Evolutionary conservation across 37 sponge, comb jelly and placozoan species (phyloP).

Genomic region (Corticium candelabrum): DNA sequence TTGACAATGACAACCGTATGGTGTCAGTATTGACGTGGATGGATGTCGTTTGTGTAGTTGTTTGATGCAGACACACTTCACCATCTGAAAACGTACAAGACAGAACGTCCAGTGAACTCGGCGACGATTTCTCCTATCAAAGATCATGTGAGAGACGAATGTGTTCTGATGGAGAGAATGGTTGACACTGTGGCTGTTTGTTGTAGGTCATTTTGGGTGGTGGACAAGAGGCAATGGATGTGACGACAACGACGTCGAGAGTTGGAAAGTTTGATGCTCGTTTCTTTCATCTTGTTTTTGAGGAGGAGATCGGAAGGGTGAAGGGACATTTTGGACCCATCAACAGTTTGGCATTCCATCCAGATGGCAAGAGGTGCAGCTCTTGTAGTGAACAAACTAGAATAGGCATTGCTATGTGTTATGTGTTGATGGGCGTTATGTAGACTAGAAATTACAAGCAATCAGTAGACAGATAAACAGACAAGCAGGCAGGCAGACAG

Average conservation of each 20-base stretch:
- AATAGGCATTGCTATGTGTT: no score
- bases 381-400: no score
- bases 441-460: no score
- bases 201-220: slow-evolving; percentile 68
- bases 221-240: slow-evolving; percentile 97
- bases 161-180: background rate
- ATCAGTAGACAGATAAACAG: no score
- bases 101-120: slow-evolving; percentile 95
- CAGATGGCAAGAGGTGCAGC: slow-evolving; percentile 82
- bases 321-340: slow-evolving; percentile 99
- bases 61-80: slow-evolving; percentile 76
- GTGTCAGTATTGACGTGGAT: background rate
- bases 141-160: slow-evolving; percentile 62
- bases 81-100: slow-evolving; percentile 70
- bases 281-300: slow-evolving; percentile 91
- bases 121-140: slow-evolving; percentile 83
- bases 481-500: no score
- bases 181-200: background rate
- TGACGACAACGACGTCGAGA: slow-evolving; percentile 83
- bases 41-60: slow-evolving; percentile 30
- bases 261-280: slow-evolving; percentile 95
- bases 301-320: slow-evolving; percentile 97
- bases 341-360: slow-evolving; percentile 88
- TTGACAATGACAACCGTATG: background rate
- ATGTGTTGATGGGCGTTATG: no score